These are phyloP conservation scores for Antigone vipio DNA, from an alignment of 2,113 vertebrate genomes.

Conservation along the genomic window DNA sequence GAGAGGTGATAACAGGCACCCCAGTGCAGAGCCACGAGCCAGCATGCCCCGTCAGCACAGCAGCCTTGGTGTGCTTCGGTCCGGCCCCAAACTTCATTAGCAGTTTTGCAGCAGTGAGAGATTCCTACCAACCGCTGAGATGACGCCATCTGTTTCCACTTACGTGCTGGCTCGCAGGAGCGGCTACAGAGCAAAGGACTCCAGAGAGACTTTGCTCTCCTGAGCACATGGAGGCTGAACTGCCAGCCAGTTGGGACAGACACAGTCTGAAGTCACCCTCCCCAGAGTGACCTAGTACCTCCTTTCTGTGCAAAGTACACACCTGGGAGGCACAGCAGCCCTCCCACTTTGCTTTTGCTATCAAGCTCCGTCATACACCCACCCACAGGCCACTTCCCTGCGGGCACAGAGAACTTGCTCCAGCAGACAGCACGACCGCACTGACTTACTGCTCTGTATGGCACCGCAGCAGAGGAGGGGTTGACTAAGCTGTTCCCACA, in stretches of 20 bases:
- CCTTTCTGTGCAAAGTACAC: neutral
- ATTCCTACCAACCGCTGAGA: neutral
- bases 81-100: neutral
- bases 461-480: neutral
- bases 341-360: neutral
- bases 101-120: slow-evolving; percentile 12
- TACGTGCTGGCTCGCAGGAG: neutral
- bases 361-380: neutral
- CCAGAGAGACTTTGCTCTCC: neutral
- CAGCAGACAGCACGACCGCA: neutral
- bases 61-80: neutral
- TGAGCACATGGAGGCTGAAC: neutral
- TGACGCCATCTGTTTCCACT: slow-evolving; percentile 33
- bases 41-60: neutral
- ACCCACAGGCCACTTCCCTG: neutral
- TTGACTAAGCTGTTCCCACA: neutral
- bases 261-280: neutral
- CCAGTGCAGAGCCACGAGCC: neutral
- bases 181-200: neutral
- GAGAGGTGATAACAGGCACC: neutral
- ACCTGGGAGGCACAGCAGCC: neutral
- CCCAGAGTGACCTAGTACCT: neutral
- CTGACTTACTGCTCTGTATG: neutral
- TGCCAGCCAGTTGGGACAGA: neutral
- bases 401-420: neutral